Conservation (phyloP, 2,797 vertebrate genomes). For the Microchirus variegatus region DNA sequence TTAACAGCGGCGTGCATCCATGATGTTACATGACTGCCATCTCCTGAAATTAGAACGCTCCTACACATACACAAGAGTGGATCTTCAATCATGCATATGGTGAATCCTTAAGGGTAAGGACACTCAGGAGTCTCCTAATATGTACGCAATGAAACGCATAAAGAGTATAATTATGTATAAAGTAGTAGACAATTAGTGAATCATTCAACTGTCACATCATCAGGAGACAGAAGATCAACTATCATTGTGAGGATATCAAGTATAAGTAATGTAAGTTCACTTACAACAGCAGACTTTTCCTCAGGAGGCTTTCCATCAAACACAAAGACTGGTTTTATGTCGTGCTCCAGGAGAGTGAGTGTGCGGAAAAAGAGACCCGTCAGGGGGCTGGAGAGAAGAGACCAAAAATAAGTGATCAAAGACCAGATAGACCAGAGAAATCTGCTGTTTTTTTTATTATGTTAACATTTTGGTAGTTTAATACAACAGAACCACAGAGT, state of each 20-base stretch:
- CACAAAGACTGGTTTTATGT: constrained; percentile 86
- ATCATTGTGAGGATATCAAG: background rate
- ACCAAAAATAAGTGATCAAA: background rate
- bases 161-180: too few species aligned
- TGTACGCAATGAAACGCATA: too few species aligned
- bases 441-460: background rate
- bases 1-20: too few species aligned
- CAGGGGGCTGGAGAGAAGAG: constrained; percentile 69
- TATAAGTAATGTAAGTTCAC: constrained; percentile 47
- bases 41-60: too few species aligned
- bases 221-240: background rate
- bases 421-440: background rate
- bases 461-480: background rate
- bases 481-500: background rate
- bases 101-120: too few species aligned
- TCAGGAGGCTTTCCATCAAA: constrained; percentile 84
- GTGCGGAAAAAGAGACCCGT: constrained; percentile 85
- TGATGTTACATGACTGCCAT: too few species aligned
- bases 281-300: constrained; percentile 81
- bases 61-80: too few species aligned
- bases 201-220: background rate
- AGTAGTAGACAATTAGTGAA: too few species aligned
- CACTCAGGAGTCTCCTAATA: too few species aligned
- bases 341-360: constrained; percentile 83
- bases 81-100: too few species aligned